phyloP scores from a whole-genome alignment of 2,888 invertebrate genomes.

The Apodemia mormo region DNA sequence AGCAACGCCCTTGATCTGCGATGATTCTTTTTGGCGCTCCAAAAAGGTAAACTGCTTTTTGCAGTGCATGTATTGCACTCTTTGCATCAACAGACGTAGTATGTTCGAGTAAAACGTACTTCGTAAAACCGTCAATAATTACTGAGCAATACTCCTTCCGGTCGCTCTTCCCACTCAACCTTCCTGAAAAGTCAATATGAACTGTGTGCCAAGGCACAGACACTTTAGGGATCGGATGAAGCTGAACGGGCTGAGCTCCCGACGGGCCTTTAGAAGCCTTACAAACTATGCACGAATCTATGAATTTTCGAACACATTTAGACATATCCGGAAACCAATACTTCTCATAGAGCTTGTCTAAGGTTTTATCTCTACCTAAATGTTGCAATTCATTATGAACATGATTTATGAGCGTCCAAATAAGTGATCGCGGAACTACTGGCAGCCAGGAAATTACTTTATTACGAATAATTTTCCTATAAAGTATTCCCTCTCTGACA shows the following conservation, averaged over 20 bases:
- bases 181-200: slow-evolving; percentile 25
- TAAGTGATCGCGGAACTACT: neutral
- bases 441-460: neutral
- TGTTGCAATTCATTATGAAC: slow-evolving; percentile 5
- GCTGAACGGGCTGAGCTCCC: slow-evolving; percentile 8
- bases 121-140: slow-evolving; percentile 11
- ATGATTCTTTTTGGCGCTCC: slow-evolving; percentile 15
- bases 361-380: slow-evolving; percentile 10
- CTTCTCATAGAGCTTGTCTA: slow-evolving; percentile 17
- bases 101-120: slow-evolving; percentile 15
- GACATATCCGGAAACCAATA: slow-evolving; percentile 20
- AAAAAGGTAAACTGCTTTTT: neutral
- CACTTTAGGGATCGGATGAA: slow-evolving; percentile 23
- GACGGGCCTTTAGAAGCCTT: slow-evolving; percentile 21
- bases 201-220: slow-evolving; percentile 25
- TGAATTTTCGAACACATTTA: slow-evolving; percentile 16
- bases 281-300: slow-evolving; percentile 18
- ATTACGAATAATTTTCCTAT: slow-evolving; percentile 14
- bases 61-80: neutral
- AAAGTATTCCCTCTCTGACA: slow-evolving; percentile 2
- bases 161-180: slow-evolving; percentile 28
- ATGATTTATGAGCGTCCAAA: slow-evolving; percentile 1
- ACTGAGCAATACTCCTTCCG: slow-evolving; percentile 5
- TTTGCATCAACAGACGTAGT: neutral
- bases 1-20: slow-evolving; percentile 2